Evolutionary conservation across 2,797 vertebrate genomes (phyloP), one percentile per base, ranked within the genome.

Genomic region (Nothura maculosa): DNA sequence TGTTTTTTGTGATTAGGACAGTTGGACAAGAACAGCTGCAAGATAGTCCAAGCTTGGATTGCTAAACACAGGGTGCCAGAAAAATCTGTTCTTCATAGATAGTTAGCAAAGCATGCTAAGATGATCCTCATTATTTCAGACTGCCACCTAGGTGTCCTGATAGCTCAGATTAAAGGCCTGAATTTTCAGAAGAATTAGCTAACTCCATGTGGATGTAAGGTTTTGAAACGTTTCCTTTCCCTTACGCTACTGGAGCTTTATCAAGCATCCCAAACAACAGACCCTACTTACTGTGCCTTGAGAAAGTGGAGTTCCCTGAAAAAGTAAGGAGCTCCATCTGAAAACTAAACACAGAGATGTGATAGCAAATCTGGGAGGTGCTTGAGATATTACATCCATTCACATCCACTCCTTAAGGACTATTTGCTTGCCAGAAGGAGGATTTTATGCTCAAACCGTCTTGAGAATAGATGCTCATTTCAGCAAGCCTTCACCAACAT

Each of bases 41-140:
- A 80, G 66, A 55, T 91, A 30, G 81, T 63, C 52, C 47, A 62
- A 83, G 50, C 54, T 38, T 87, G 72, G 28, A 69, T 93, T 61
- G 50, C 58, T 74, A 40, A 87, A 54, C 82, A 96, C 67, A 52
- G 63, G 89, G 96, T 96, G 93, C 98, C 97, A 98, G 96, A 97
- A 97, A 98, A 98, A 97, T 79, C 91, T 45, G 84, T 98, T 98
- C 97, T 98, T 98, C 98, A 94, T 97, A 95, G 95, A 89, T 96
- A 98, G 98, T 98, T 98, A 98, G 93, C 92, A 25, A 28, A 68
- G 97, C 97, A 12, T 38, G 24, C 93, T 52, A 57, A 81, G 62
- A 47, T 78, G 28, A 48, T 57, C 60, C 78, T 95, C 94, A 77
- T 97, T 91, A 96, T 98, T 98, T 98, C 92, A 98, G 97, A 94